Evolutionary conservation across 2,888 invertebrate species (phyloP), one percentile per base, ranked within the genome.

Genomic region (Cryptus viduatorius): DNA sequence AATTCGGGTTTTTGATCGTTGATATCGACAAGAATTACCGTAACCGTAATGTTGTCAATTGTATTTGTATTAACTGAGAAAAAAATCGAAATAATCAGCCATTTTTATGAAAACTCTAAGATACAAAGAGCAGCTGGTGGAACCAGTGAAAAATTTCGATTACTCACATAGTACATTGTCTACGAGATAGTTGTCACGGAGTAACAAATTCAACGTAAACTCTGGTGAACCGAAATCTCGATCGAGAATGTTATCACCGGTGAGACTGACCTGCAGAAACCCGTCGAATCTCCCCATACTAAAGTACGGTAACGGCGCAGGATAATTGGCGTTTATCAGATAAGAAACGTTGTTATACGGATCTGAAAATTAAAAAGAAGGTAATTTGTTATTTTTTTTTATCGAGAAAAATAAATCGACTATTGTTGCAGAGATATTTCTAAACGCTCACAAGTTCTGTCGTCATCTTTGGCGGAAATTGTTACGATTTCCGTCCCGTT

Each of bases 1-100:
- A 95, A 89, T 86, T 94, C 92, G 0, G 96, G 96, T 0, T 94
- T 94, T 84, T 96, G 95, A 91, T 96, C 95, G 88, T 96, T 96
- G 1, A 96, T 94, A 88, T 96, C 96, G 37, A 94, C 86, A 7
- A 96, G 92, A 0, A 94, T 93, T 1, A 96, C 94, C 19, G 91
- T 91, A 42, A 96, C 91, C 65, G 92, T 91, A 0, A 93, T 93
- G 8, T 37, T 37, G 24, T 85, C 86, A 44, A 87, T 90, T 65
- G 83, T 79, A 80, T 91, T 92, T 71, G 84, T 82, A 68, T 88
- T 83, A 82, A 86, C 89, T 89, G 29, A 24, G 46, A 59, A 75
- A 65, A 42, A 12, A 53, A 53, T 3, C 24, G 24, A 24, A 3
- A 24, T 16, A 31, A 44, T 46, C 1, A 8, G 31, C 29, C 48